phyloP scores from a whole-genome alignment of 2,797 vertebrate species.

The Valencia hispanica region DNA sequence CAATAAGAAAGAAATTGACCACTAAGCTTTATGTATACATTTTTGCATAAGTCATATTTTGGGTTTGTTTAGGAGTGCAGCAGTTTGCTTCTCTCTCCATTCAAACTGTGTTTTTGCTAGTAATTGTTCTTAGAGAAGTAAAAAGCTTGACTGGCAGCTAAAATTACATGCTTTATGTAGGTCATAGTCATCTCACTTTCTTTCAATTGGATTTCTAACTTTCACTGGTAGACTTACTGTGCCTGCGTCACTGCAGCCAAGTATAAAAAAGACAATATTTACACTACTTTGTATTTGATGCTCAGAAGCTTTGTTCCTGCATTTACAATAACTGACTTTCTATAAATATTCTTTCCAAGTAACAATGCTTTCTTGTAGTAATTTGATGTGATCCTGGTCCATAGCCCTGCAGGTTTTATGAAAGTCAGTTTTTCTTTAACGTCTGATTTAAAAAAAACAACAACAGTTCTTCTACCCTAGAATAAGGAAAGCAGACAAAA shows the following conservation, averaged over 20 bases:
- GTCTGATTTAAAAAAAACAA: too few relatives aligned
- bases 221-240: background rate
- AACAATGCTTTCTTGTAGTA: background rate
- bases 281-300: conserved; percentile 6
- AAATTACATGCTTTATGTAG: conserved; percentile 16
- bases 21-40: background rate
- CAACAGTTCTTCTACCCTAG: background rate
- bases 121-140: background rate
- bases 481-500: background rate
- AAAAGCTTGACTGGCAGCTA: conserved; percentile 13
- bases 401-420: background rate
- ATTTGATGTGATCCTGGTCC: background rate
- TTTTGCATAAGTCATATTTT: background rate
- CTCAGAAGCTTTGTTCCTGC: background rate
- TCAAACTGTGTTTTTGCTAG: conserved; percentile 5
- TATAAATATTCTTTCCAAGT: background rate
- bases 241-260: conserved; percentile 2
- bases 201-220: conserved; percentile 1
- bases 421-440: background rate
- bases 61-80: background rate
- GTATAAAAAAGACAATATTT: conserved; percentile 4
- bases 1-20: background rate
- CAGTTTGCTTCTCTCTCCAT: background rate
- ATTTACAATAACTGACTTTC: background rate
- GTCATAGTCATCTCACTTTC: conserved; percentile 8